Conservation (phyloP, 1,140 invertebrate species). For the Parasteatoda tepidariorum region DNA sequence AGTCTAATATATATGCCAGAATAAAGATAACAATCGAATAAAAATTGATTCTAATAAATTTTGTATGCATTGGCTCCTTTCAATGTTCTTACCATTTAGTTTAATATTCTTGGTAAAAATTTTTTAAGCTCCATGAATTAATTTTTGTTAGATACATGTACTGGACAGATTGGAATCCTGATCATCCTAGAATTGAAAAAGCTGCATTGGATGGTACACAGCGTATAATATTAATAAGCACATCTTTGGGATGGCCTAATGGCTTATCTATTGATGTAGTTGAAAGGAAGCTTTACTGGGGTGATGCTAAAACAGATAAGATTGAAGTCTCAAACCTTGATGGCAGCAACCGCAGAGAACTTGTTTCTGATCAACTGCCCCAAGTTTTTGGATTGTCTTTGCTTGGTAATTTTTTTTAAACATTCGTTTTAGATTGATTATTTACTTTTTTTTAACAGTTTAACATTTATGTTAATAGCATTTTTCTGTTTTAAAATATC, state of each 20-base stretch:
- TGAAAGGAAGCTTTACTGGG: slow-evolving; percentile 90
- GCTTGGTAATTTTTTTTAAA: slow-evolving; percentile 66
- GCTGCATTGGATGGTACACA: slow-evolving; percentile 87
- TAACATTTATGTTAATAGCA: no score
- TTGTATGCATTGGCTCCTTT: no score
- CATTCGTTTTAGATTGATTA: no score
- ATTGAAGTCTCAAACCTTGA: slow-evolving; percentile 93
- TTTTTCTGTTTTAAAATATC: no score
- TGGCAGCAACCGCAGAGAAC: slow-evolving; percentile 80
- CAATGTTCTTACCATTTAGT: no score
- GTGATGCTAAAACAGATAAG: slow-evolving; percentile 92
- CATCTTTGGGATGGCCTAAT: slow-evolving; percentile 93
- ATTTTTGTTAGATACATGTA: slow-evolving; percentile 79
- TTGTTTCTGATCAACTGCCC: slow-evolving; percentile 84
- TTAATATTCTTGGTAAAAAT: no score
- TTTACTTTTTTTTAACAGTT: no score
- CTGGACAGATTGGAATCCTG: slow-evolving; percentile 94
- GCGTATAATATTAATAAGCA: slow-evolving; percentile 80
- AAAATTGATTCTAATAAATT: no score
- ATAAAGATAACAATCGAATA: no score
- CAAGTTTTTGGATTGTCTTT: slow-evolving; percentile 92
- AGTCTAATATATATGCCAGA: no score
- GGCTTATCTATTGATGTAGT: slow-evolving; percentile 90
- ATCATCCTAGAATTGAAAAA: slow-evolving; percentile 90
- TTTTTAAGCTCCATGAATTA: no score